Evolutionary conservation across 2,113 vertebrate genomes (phyloP).

Genomic region (Ceyx margarethae): DNA sequence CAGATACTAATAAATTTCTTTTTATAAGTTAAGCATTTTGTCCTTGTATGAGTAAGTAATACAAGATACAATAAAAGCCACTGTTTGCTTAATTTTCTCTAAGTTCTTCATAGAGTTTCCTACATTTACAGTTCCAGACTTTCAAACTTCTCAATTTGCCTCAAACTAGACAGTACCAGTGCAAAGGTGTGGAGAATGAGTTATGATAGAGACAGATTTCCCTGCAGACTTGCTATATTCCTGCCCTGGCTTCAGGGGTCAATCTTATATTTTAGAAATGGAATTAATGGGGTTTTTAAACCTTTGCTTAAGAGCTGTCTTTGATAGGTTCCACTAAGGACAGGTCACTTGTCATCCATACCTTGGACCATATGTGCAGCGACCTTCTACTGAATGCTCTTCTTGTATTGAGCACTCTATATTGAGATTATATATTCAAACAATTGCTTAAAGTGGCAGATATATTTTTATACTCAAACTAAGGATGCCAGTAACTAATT

Average conservation of each 20-base stretch:
- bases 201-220: neutral
- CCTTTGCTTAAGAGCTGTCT: neutral
- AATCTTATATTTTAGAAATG: neutral
- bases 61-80: neutral
- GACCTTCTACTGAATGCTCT: neutral
- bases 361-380: neutral
- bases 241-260: neutral
- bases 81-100: neutral
- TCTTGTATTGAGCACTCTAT: neutral
- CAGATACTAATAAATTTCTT: neutral
- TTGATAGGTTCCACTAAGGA: neutral
- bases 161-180: neutral
- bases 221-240: neutral
- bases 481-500: slow-evolving; percentile 36
- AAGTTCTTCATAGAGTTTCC: neutral
- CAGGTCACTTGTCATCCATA: neutral
- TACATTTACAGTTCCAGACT: neutral
- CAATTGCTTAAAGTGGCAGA: slow-evolving; percentile 28
- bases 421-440: neutral
- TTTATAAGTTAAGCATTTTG: neutral
- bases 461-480: slow-evolving; percentile 33
- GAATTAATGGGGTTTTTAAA: neutral
- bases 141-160: neutral
- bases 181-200: neutral
- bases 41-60: neutral